Conservation (phyloP, 1,140 invertebrate species). For the Cotesia vestalis region DNA sequence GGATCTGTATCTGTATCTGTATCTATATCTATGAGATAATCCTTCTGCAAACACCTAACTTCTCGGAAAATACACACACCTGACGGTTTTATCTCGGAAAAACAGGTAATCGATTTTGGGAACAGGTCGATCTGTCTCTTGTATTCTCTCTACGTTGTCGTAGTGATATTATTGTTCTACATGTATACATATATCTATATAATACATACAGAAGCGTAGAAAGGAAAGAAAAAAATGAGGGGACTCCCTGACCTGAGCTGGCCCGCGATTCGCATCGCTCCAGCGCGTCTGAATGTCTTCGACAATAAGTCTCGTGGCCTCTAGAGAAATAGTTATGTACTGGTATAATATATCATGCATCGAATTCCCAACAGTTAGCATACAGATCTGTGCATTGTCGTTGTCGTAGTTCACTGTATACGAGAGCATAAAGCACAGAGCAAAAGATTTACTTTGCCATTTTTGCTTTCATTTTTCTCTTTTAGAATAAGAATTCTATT, state of each 20-base stretch:
- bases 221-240: slow-evolving; percentile 29
- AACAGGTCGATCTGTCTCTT: slow-evolving; percentile 27
- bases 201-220: neutral
- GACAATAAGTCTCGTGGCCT: slow-evolving; percentile 26
- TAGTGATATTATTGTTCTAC: neutral
- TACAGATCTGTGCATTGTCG: neutral
- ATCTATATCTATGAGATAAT: neutral
- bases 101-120: slow-evolving; percentile 29
- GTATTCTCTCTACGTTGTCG: neutral
- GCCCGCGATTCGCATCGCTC: slow-evolving; percentile 48
- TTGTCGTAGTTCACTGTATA: slow-evolving; percentile 8
- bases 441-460: slow-evolving; percentile 13
- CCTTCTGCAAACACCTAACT: slow-evolving; percentile 16
- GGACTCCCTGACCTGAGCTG: slow-evolving; percentile 33
- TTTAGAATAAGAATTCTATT: neutral
- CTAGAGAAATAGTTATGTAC: slow-evolving; percentile 4
- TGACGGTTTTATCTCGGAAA: slow-evolving; percentile 14
- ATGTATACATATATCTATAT: slow-evolving; percentile 5
- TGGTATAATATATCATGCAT: slow-evolving; percentile 7
- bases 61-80: slow-evolving; percentile 11
- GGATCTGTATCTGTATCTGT: no score
- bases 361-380: neutral
- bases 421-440: neutral
- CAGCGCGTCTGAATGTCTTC: slow-evolving; percentile 43
- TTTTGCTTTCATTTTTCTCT: neutral